Conservation (phyloP, 2,113 vertebrate genomes). For the Triplophysa rosa region DNA sequence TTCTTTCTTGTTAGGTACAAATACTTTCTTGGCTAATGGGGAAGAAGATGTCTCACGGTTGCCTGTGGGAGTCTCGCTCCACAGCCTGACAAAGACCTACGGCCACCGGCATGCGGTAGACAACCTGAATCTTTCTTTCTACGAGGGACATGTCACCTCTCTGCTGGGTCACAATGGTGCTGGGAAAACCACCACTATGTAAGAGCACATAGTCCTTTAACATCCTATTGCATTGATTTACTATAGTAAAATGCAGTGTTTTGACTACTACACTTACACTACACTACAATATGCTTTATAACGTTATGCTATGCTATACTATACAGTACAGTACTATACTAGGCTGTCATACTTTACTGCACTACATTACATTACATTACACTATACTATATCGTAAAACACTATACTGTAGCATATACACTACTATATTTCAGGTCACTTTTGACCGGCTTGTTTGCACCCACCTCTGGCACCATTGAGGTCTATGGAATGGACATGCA, state of each 20-base stretch:
- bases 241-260: background rate
- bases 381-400: background rate
- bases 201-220: slow-evolving; percentile 31
- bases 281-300: too few relatives aligned
- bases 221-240: background rate
- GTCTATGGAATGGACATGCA: slow-evolving; percentile 90
- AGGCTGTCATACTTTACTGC: background rate
- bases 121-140: slow-evolving; percentile 90
- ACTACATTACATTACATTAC: background rate
- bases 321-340: background rate
- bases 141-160: slow-evolving; percentile 91
- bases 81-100: slow-evolving; percentile 89
- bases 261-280: background rate
- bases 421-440: slow-evolving; percentile 80
- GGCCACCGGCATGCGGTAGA: slow-evolving; percentile 82
- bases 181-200: slow-evolving; percentile 98
- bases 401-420: background rate
- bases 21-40: slow-evolving; percentile 65
- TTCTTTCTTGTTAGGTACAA: slow-evolving; percentile 58
- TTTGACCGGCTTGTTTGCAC: slow-evolving; percentile 87
- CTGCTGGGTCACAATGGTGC: slow-evolving; percentile 96
- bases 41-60: slow-evolving; percentile 81
- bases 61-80: slow-evolving; percentile 83
- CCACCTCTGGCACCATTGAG: slow-evolving; percentile 84
- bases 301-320: background rate